Base-by-base conservation (phyloP, 1,140 invertebrate genomes). In the Drosophila arawakana region DNA sequence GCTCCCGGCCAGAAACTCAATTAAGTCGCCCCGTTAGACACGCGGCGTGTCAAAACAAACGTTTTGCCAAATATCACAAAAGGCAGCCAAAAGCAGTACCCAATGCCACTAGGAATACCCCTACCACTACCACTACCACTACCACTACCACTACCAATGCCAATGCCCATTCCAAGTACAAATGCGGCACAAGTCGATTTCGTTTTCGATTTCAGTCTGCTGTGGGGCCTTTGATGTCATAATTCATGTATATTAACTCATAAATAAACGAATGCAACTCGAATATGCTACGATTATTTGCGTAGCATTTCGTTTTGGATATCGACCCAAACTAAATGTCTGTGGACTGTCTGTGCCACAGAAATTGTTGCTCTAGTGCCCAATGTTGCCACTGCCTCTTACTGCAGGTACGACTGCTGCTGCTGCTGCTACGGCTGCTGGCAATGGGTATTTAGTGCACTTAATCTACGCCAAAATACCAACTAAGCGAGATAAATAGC, bases 161-260 rank as follows among this genome's bases (percentile, higher is more conserved):
- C 9, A 18, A 41, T 37, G 3, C 2, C 35, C 21, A 57, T 11
- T 13, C 35, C 35, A 43, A 57, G 15, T 15, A 15, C 15, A 15
- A 15, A 15, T 15, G 15, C 15, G 15, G 35, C 80, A 54, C 74
- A 76, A 76, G 68, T 73, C 80, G 63, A 84, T 84, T 84, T 80
- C 77, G 76, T 85, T 83, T 83, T 57, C 76, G 75, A 82, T 82
- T 82, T 79, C 75, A 83, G 76, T 73, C 65, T 77, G 77, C 78
- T 86, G 81, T 85, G 83, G 83, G 76, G 82, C 82, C 84, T 89
- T 89, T 89, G 84, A 89, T 91, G 89, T 91, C 89, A 91, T 91
- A 91, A 91, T 91, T 91, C 89, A 91, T 89, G 84, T 91, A 91
- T 90, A 91, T 91, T 91, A 91, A 91, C 85, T 91, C 89, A 91